These are phyloP conservation scores for Lucifuga dentata DNA, from an alignment of 2,113 vertebrate species.

Conservation along the genomic window DNA sequence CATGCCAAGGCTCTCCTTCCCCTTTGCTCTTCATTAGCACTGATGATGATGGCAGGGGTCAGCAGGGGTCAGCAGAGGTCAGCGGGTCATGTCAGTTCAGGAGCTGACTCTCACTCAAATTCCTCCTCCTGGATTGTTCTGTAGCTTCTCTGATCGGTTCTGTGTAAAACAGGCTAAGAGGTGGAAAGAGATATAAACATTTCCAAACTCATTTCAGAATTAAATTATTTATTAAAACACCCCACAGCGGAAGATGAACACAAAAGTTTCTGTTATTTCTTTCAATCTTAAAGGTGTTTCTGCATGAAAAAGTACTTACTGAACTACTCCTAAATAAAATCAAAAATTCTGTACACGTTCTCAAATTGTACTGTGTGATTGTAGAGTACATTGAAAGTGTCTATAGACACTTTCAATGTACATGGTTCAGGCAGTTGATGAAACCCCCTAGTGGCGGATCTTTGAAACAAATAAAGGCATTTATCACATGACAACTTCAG, in stretches of 20 bases:
- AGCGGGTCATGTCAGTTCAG: conserved; percentile 59
- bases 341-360: no score
- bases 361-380: no score
- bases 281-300: no score
- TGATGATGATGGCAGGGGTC: conserved; percentile 55
- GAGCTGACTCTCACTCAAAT: conserved; percentile 21
- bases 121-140: conserved; percentile 23
- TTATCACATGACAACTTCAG: not conserved
- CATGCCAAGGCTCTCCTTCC: conserved; percentile 38
- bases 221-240: not conserved
- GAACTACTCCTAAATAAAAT: no score
- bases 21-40: conserved; percentile 65
- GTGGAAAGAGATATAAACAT: no score
- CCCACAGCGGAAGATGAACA: not conserved
- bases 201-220: not conserved
- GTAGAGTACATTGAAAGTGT: no score
- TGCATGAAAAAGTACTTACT: no score
- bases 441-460: not conserved
- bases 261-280: not conserved
- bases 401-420: not conserved
- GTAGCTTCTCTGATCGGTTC: conserved; percentile 1
- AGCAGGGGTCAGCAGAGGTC: conserved; percentile 46
- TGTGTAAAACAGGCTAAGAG: no score
- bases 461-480: not conserved
- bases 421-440: not conserved